Conservation (phyloP, 1,140 invertebrate species). For the Scaptomyza hsui region DNA sequence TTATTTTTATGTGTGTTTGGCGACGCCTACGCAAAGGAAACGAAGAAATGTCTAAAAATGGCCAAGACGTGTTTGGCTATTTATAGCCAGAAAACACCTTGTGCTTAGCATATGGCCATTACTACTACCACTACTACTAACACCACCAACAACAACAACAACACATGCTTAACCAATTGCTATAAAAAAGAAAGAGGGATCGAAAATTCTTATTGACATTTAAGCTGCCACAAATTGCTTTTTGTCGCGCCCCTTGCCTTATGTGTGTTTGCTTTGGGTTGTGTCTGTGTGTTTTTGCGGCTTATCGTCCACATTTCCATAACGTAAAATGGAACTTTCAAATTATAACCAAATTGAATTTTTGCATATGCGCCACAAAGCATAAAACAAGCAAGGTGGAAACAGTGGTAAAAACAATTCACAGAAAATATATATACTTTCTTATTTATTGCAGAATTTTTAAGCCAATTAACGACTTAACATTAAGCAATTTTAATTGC, state of each 20-base stretch:
- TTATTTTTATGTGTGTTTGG: constrained; percentile 60
- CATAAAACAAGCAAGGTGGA: not conserved
- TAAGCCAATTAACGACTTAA: no score
- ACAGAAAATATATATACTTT: no score
- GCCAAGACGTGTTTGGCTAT: constrained; percentile 66
- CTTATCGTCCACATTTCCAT: constrained; percentile 73
- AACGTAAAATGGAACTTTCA: constrained; percentile 78
- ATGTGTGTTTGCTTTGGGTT: constrained; percentile 9
- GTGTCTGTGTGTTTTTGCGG: constrained; percentile 15
- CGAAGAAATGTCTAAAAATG: constrained; percentile 56
- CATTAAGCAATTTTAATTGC: no score
- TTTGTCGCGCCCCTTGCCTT: constrained; percentile 38
- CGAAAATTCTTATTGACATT: constrained; percentile 66
- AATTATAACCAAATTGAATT: constrained; percentile 82
- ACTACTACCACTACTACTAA: constrained; percentile 30
- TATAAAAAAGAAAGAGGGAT: constrained; percentile 47
- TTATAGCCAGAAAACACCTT: constrained; percentile 53
- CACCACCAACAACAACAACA: constrained; percentile 29
- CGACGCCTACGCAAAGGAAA: constrained; percentile 14
- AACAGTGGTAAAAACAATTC: no score
- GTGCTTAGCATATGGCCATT: constrained; percentile 39
- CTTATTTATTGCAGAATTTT: no score
- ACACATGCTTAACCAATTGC: constrained; percentile 31
- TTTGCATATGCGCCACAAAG: constrained; percentile 52
- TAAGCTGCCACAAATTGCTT: constrained; percentile 79